Evolutionary conservation across 2,113 vertebrate species (phyloP).

Genomic region (Scartelaos histophorus): DNA sequence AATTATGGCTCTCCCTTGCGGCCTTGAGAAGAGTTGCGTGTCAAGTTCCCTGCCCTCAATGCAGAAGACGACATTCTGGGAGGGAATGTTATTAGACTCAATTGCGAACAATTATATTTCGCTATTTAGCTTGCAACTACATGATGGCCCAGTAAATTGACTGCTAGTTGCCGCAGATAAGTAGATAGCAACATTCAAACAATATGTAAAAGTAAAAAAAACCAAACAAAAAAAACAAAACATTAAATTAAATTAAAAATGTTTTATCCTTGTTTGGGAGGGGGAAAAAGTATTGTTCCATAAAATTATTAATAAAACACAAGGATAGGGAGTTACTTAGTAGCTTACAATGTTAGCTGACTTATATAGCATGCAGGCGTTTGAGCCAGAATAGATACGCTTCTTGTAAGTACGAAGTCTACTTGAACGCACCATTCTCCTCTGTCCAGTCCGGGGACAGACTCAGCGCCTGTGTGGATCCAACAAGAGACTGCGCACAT

Average conservation of each 20-base stretch:
- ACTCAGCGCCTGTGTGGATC: not conserved
- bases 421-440: not conserved
- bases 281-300: not conserved
- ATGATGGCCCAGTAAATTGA: not conserved
- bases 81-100: not conserved
- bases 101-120: not conserved
- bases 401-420: not conserved
- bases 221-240: too few species aligned
- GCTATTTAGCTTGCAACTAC: not conserved
- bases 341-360: not conserved
- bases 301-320: not conserved
- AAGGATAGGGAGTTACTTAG: not conserved
- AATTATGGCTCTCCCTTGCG: conserved; percentile 5
- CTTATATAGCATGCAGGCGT: not conserved
- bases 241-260: too few species aligned
- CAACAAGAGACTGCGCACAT: not conserved
- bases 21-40: not conserved
- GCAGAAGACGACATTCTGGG: too few species aligned
- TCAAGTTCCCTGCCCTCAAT: not conserved
- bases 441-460: too few species aligned
- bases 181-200: too few species aligned
- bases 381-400: not conserved
- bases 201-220: not conserved
- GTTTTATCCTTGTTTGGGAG: not conserved
- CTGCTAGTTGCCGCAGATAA: not conserved